These are phyloP conservation scores for Sebastes alutus DNA, from an alignment of 2,797 vertebrate species.

Conservation along the genomic window DNA sequence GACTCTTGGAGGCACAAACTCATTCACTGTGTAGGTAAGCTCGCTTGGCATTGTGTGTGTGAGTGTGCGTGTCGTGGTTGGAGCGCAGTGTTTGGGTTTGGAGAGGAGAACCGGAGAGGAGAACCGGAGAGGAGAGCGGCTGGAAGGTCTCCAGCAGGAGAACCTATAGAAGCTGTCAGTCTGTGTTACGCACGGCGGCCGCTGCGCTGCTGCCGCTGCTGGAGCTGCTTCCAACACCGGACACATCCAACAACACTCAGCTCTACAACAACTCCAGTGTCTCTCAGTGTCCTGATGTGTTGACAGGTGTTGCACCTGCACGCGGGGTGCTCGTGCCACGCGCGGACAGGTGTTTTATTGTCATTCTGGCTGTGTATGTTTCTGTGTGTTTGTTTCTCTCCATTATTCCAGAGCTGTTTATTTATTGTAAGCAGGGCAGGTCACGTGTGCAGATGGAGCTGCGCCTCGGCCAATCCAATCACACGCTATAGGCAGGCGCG, in stretches of 20 bases:
- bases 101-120: conserved; percentile 4
- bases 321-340: not conserved
- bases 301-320: not conserved
- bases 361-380: too few relatives aligned
- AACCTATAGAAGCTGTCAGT: conserved; percentile 64
- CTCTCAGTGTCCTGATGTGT: not conserved
- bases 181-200: conserved; percentile 56
- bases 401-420: conserved; percentile 78
- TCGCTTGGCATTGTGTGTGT: conserved; percentile 68
- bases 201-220: conserved; percentile 48
- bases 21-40: conserved; percentile 92
- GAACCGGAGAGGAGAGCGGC: not conserved
- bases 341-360: not conserved
- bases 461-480: conserved; percentile 72
- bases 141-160: conserved; percentile 38
- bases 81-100: not conserved
- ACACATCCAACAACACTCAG: conserved; percentile 27
- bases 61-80: conserved; percentile 44
- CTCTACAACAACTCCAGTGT: conserved; percentile 45
- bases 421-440: conserved; percentile 82
- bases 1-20: conserved; percentile 92
- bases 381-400: too few relatives aligned
- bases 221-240: conserved; percentile 55
- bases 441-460: conserved; percentile 80
- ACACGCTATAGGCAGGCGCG: conserved; percentile 52